A percentile compares a stretch with the other conserved stretches of the same genome.
These are phyloP conservation scores for crab-eating macaque (Macaca fascicularis) DNA, from an alignment of 2,113 vertebrate species.

Conservation along the genomic window T2T-MFA8v1.1 NC_088385.1:23629501-23630000, in stretches of 20 bases:
- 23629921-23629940: neutral
- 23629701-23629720: neutral
- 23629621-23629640: slow-evolving; percentile 20
- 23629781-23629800: neutral
- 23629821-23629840: neutral
- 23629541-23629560: neutral
- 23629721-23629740: neutral
- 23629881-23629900: neutral
- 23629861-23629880: neutral
- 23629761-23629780: neutral
- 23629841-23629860: neutral
- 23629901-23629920: neutral
- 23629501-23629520: neutral
- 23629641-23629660: neutral
- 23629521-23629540: neutral
- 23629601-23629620: neutral
- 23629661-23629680: neutral
- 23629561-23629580: neutral
- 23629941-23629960: neutral
- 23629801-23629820: neutral
- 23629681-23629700: neutral
- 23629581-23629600: slow-evolving; percentile 48
- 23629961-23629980: neutral
- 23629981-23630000: neutral
- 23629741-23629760: neutral